A percentile compares a stretch with the other conserved stretches of the same genome.
Evolutionary conservation across 2,113 vertebrate species (phyloP).

Genomic region (Poecilia latipinna): DNA sequence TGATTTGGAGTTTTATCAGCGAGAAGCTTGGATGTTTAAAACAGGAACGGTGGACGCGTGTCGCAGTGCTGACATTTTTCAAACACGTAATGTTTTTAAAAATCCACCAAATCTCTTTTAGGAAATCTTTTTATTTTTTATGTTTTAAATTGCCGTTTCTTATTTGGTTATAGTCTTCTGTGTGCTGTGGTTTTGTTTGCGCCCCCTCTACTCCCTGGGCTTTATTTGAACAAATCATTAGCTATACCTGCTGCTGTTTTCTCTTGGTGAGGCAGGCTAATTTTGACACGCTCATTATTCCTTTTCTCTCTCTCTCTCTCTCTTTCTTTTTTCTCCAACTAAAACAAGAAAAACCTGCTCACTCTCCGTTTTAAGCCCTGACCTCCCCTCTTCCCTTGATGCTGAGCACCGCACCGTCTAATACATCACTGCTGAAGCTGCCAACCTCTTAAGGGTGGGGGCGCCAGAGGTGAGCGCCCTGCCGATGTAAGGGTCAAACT

Average conservation of each 20-base stretch:
- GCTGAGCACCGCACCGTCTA: slow-evolving; percentile 24
- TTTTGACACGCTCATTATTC: slow-evolving; percentile 68
- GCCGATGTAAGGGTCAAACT: slow-evolving; percentile 17
- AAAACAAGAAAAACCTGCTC: slow-evolving; percentile 21
- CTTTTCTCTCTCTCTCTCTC: slow-evolving; percentile 27
- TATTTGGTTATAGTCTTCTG: slow-evolving; percentile 35
- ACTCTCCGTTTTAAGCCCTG: slow-evolving; percentile 20
- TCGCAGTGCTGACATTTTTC: background rate
- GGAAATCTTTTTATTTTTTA: background rate
- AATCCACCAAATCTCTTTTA: slow-evolving; percentile 13
- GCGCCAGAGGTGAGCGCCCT: slow-evolving; percentile 17
- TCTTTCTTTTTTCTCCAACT: slow-evolving; percentile 15
- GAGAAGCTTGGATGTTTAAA: background rate
- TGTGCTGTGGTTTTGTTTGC: slow-evolving; percentile 1
- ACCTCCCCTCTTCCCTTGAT: slow-evolving; percentile 24
- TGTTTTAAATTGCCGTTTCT: background rate
- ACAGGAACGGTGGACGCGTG: background rate
- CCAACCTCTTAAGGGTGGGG: slow-evolving; percentile 3
- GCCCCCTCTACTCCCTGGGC: slow-evolving; percentile 26
- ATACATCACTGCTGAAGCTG: slow-evolving; percentile 51
- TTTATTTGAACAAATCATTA: slow-evolving; percentile 65
- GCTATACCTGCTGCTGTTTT: slow-evolving; percentile 63
- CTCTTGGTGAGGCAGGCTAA: slow-evolving; percentile 59
- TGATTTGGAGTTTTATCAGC: slow-evolving; percentile 16
- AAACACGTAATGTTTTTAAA: slow-evolving; percentile 4